Base-by-base conservation (phyloP, 30 jellyfish, hydroid and myxozoan species). In the Turritopsis rubra region DNA sequence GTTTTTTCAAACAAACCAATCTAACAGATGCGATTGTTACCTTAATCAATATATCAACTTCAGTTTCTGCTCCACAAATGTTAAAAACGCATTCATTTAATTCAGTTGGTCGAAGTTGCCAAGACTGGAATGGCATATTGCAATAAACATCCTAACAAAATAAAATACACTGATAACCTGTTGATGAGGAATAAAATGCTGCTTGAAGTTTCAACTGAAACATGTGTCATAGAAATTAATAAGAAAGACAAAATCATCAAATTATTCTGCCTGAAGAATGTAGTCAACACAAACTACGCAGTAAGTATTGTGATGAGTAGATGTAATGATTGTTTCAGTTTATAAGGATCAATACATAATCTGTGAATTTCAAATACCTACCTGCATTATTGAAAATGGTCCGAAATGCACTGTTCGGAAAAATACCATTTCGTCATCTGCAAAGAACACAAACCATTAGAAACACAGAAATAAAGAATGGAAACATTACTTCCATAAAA, bases 81-180 rank as follows among this genome's bases (percentile, higher is more conserved):
- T 79, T 28, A 17, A 93, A 79, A 18, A 85, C 74, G 72, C 99
- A 93, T 65, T 88, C 82, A 84, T 86, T 93, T 30, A 70, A 25
- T 18, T 79, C 85, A n/a, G 81, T 53, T 24, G 99, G 99, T 66
- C 94, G 80, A 52, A 93, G 74, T 54, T 84, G 90, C 99, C 99
- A 93, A 21, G 94, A 72, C 68, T 93, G 96, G 76, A 93, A 93
- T 23, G 99, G 99, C 96, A 93, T 83, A 54, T 93, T 93, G 75
- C 84, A 70, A 68, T 93, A 93, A 18, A 93, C 29, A 68, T 93
- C 99, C 98, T 92, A 31, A 54, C 28, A 52, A 13, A 25, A n/a
- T 1, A 7, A 53, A 9, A 20, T 8, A 65, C 18, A 68, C 0
- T 22, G 0, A 41, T 5, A 41, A 41, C 60, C n/a, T n/a, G n/a